Percentiles rank a stretch among this genome's conserved stretches.
Conservation (phyloP, 2,113 vertebrate genomes). For the Vulpes vulpes region DNA sequence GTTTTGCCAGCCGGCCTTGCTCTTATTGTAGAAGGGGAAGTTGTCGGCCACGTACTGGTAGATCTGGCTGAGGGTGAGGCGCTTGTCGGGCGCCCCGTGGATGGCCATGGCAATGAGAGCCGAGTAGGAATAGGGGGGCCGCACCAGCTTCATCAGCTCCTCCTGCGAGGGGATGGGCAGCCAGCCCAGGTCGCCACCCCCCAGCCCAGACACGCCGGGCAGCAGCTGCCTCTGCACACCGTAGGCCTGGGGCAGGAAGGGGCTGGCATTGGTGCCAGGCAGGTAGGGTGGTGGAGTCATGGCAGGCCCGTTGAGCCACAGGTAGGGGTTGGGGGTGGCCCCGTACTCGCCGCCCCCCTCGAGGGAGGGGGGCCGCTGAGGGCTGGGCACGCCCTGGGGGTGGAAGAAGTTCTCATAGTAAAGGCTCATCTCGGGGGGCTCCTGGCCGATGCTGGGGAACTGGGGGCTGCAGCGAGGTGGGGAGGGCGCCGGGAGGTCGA, state of each 20-base stretch:
- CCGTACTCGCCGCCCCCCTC: conserved; percentile 93
- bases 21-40: conserved; percentile 99
- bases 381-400: conserved; percentile 94
- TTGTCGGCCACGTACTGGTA: conserved; percentile 99
- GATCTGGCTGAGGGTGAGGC: conserved; percentile 98
- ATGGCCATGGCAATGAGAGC: conserved; percentile 99
- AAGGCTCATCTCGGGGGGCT: conserved; percentile 96
- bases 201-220: conserved; percentile 89
- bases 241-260: conserved; percentile 96
- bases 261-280: conserved; percentile 88
- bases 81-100: conserved; percentile 95
- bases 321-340: conserved; percentile 94
- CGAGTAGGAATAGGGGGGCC: conserved; percentile 98
- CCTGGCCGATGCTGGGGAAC: conserved; percentile 97
- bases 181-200: conserved; percentile 95
- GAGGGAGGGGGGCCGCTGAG: conserved; percentile 94
- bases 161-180: conserved; percentile 98
- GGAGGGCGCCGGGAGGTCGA: conserved; percentile 93
- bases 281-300: conserved; percentile 93
- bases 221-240: conserved; percentile 96
- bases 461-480: conserved; percentile 96
- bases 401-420: conserved; percentile 98
- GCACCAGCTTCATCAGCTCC: conserved; percentile 98
- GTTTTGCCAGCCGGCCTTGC: conserved; percentile 98
- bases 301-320: conserved; percentile 96